Percentiles rank a stretch among this genome's conserved stretches.
Evolutionary conservation across 92 coral and sea anemone species (phyloP).

Genomic region (Siderastrea siderea): DNA sequence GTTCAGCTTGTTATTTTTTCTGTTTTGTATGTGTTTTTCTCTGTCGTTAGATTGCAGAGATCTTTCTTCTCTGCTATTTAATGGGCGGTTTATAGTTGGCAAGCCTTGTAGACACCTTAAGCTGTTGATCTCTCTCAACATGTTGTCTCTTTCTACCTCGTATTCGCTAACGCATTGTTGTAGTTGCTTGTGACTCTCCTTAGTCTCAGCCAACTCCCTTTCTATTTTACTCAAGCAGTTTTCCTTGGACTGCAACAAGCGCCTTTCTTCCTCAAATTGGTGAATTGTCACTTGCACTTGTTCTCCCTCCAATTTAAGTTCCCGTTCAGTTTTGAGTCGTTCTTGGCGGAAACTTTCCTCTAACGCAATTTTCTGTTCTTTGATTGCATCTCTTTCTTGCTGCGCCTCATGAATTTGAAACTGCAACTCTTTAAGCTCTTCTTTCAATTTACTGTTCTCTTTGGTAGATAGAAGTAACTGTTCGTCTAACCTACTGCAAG

Average conservation of each 20-base stretch:
- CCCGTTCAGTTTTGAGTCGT: constrained; percentile 4
- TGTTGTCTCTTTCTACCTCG: constrained; percentile 16
- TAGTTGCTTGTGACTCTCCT: background rate
- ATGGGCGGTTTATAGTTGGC: background rate
- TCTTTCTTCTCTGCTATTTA: background rate
- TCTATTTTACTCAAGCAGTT: constrained; percentile 31
- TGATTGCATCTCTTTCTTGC: constrained; percentile 24
- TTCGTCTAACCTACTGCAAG: constrained; percentile 7
- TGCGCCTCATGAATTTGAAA: background rate
- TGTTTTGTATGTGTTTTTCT: constrained; percentile 19
- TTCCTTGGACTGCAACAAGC: constrained; percentile 19
- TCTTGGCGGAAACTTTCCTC: constrained; percentile 21
- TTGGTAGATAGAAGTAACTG: constrained; percentile 11
- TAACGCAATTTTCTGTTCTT: constrained; percentile 1
- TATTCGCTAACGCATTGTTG: background rate
- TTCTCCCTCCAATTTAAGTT: constrained; percentile 40
- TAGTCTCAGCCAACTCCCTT: constrained; percentile 16
- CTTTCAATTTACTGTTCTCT: constrained; percentile 58
- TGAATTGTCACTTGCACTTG: constrained; percentile 32
- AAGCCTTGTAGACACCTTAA: constrained; percentile 32
- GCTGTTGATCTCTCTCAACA: constrained; percentile 45
- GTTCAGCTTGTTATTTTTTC: constrained; percentile 83
- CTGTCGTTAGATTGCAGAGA: background rate
- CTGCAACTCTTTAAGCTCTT: constrained; percentile 24
- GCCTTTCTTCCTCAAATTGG: constrained; percentile 22